A percentile compares a stretch with the other conserved stretches of the same genome.
phyloP scores from a whole-genome alignment of 2,113 vertebrate species.

The Ailurus styani region DNA sequence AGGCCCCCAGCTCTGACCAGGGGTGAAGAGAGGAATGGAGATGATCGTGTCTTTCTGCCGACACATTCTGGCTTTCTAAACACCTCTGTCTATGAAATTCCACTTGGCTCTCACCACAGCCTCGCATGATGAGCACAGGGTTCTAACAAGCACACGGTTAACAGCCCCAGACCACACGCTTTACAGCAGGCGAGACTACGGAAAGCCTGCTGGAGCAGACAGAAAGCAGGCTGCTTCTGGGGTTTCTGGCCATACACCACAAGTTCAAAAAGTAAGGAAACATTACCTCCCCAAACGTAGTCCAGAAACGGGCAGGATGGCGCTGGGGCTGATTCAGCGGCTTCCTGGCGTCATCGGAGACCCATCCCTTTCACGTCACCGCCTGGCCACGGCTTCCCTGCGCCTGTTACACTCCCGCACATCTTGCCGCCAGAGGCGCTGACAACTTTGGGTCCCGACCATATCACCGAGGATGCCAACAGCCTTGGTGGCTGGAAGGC shows the following conservation, averaged over 20 bases:
- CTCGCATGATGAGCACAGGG: too few species aligned
- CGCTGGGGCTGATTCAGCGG: fast-evolving
- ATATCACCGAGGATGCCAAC: fast-evolving
- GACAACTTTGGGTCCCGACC: neutral
- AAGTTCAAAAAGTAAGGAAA: fast-evolving
- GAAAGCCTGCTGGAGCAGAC: neutral
- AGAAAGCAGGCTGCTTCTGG: fast-evolving
- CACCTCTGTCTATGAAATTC: too few species aligned
- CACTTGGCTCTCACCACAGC: too few species aligned
- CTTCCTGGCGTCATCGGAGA: fast-evolving
- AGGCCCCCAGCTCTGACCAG: neutral
- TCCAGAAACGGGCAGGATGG: fast-evolving
- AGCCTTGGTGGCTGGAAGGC: neutral
- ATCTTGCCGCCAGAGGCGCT: neutral
- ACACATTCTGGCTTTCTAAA: neutral
- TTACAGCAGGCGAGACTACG: fast-evolving
- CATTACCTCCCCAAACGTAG: fast-evolving
- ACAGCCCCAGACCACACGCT: neutral
- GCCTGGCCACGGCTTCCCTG: neutral
- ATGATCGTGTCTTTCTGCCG: fast-evolving
- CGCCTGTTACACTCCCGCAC: neutral
- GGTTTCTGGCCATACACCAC: fast-evolving
- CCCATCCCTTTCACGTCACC: fast-evolving
- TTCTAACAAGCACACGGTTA: too few species aligned
- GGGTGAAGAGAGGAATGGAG: neutral